Base-by-base conservation (phyloP, 2,888 invertebrate species). In the Iphiclides podalirius region DNA sequence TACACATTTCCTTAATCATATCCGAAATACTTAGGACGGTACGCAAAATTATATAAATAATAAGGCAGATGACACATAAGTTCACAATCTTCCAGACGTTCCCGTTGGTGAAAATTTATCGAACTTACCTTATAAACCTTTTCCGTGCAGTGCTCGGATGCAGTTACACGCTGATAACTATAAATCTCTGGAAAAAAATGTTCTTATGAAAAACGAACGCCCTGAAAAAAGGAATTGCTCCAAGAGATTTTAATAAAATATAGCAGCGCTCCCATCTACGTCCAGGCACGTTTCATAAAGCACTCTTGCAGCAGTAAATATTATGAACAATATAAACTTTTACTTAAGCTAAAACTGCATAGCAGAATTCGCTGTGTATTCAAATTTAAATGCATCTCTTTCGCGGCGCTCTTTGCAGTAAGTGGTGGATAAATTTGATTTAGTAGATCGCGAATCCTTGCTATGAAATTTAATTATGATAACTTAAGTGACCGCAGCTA, bases 381-480 rank as follows among this genome's bases (percentile, higher is more conserved):
- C 39, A 40, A 47, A 35, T 47, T 47, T 39, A 34, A 40, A 40
- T 40, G 35, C 34, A 47, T 47, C 39, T 40, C 47, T 2, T 26
- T 35, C 34, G 17, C 34, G 26, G 15, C 9, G 40, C 26, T 34
- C 16, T 39, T 26, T 38, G 11, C 23, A 39, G 23, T 46, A 33
- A 46, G n/a, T n/a, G n/a, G n/a, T n/a, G n/a, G n/a, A 39, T 38
- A 41, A 31, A 42, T 42, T 33, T 37, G 16, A 12, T 34, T 6
- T 11, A 33, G 15, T 14, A n/a, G 33, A 26, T n/a, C n/a, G n/a
- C 26, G 8, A 8, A 26, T 26, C 9, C 9, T 43, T 17, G 46
- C 11, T 35, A 39, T 40, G 23, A 51, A 50, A 47, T 53, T 42
- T 39, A n/a, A n/a, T n/a, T n/a, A n/a, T n/a, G n/a, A n/a, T n/a